Base-by-base conservation (phyloP, 2,113 vertebrate species). In the Urocolius indicus region DNA sequence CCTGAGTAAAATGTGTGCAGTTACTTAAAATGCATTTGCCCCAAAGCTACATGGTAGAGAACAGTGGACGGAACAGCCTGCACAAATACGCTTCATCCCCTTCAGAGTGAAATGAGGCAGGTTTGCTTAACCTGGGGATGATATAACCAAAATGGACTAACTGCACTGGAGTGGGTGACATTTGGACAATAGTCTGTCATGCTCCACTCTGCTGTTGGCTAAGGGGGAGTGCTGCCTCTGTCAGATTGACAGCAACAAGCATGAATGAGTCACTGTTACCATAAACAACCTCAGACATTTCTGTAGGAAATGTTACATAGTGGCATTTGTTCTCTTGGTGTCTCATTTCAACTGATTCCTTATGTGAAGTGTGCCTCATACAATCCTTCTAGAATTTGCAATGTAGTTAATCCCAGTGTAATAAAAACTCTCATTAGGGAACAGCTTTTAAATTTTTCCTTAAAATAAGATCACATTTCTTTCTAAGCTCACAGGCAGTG, bases 261-360 rank as follows among this genome's bases (percentile, higher is more conserved):
- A 5, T 2, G 2, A 48, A 2, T 24, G 26, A 86, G 10, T 32
- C 30, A 24, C 43, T n/a, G 17, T 6, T 46, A 41, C 14, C 0
- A 0, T 63, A 30, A 90, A 22, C 46, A 77, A 6, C 23, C 4
- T 9, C 34, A 68, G 73, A 22, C 26, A 5, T 16, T 69, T 83
- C 36, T 65, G 30, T 4, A 49, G 16, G 27, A 76, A 69, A 32
- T 36, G 54, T 32, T 79, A 66, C 62, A 5, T 26, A 48, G 13
- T 54, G n/a, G 19, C 22, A 46, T 36, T 68, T 19, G 10, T 55
- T 89, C 45, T 78, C 18, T 12, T 41, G 38, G 38, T 41, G 38
- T 41, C 38, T 41, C 38, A 41, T 41, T 41, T 41, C 38, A 48
- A 5, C 13, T 54, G 14, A 16, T 21, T 46, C 23, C 30, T 85